These are phyloP conservation scores for Ctenosaura bakeri DNA, from an alignment of 2,797 vertebrate species.

Conservation along the genomic window DNA sequence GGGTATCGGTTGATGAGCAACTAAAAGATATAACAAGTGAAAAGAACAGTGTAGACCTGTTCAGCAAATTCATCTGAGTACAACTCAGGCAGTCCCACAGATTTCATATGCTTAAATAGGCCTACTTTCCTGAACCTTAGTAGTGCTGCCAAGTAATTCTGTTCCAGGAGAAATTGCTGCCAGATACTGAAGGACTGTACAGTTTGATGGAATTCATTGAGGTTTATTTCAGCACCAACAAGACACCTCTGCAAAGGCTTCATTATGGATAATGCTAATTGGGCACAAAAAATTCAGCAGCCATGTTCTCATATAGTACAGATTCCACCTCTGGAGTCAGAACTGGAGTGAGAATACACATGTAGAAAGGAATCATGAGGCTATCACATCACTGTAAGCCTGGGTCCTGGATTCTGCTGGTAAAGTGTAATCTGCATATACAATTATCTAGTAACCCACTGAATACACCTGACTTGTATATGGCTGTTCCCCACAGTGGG, in stretches of 20 bases:
- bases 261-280: neutral
- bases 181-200: neutral
- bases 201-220: neutral
- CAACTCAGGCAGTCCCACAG: accelerated
- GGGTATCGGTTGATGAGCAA: neutral
- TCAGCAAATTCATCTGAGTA: neutral
- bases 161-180: neutral
- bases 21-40: neutral
- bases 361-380: too few species aligned
- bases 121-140: neutral
- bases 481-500: too few species aligned
- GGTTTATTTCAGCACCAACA: neutral
- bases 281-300: neutral
- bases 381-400: too few species aligned
- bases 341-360: too few species aligned
- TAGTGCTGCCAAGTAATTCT: neutral
- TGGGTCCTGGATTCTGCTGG: too few species aligned
- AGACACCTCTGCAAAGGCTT: neutral
- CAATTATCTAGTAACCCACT: too few species aligned
- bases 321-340: neutral
- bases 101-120: neutral
- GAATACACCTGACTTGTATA: too few species aligned
- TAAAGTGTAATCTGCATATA: too few species aligned
- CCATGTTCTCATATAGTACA: too few species aligned
- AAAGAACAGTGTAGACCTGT: neutral